A percentile compares a stretch with the other conserved stretches of the same genome.
Evolutionary conservation across 1,140 invertebrate genomes (phyloP).

Genomic region (Augochlora pura): DNA sequence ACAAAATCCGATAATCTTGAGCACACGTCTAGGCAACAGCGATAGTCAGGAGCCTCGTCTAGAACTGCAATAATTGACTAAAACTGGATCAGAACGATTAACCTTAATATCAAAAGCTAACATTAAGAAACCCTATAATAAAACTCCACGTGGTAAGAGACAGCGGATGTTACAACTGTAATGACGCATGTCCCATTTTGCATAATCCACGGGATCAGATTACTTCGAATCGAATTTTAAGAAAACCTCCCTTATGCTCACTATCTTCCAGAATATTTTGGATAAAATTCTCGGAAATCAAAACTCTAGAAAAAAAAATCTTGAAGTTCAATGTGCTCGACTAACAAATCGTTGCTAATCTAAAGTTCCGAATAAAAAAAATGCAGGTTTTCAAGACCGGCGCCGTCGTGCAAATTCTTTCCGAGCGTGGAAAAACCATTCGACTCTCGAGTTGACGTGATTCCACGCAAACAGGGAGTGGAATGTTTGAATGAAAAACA

Average conservation of each 20-base stretch:
- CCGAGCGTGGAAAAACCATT: neutral
- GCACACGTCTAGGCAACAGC: neutral
- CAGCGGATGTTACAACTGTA: constrained; percentile 9
- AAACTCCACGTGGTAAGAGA: constrained; percentile 18
- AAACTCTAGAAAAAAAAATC: no score
- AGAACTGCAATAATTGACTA: constrained; percentile 22
- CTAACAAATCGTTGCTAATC: no score
- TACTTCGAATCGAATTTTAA: no score
- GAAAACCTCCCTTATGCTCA: no score
- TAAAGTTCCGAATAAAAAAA: no score
- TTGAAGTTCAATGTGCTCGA: no score
- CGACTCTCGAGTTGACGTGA: neutral
- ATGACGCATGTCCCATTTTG: constrained; percentile 34
- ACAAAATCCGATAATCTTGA: neutral
- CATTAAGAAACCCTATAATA: constrained; percentile 58
- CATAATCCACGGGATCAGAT: neutral
- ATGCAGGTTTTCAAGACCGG: neutral
- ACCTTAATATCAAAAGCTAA: constrained; percentile 66
- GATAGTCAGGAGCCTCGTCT: neutral
- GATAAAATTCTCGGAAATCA: no score
- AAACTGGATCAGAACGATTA: constrained; percentile 62
- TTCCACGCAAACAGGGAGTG: neutral
- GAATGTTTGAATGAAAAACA: neutral
- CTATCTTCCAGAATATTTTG: no score
- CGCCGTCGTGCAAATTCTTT: neutral